Conservation (phyloP, 2,797 vertebrate species). For the Buceros bicornis region DNA sequence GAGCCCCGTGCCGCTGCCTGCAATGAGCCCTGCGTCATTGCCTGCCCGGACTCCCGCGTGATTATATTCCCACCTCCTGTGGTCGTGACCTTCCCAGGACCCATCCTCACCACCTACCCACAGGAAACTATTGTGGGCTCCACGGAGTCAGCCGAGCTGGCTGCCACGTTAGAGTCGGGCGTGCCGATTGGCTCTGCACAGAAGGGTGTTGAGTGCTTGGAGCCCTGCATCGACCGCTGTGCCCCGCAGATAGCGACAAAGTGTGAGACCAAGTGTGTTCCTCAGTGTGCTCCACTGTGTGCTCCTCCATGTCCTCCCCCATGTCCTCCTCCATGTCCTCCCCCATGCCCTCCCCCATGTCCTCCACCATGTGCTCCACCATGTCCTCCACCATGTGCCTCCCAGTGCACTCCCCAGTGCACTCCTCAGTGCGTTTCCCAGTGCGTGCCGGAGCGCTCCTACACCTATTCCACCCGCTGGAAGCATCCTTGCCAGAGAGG, state of each 20-base stretch:
- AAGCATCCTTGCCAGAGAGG: slow-evolving; percentile 63
- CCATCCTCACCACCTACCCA: slow-evolving; percentile 62
- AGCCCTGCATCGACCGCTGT: neutral
- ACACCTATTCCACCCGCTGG: slow-evolving; percentile 66
- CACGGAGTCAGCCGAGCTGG: neutral
- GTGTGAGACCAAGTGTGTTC: neutral
- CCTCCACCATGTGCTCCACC: neutral
- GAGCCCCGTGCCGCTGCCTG: neutral
- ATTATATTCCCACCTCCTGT: slow-evolving; percentile 63
- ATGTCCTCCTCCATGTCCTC: neutral
- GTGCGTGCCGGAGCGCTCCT: slow-evolving; percentile 18
- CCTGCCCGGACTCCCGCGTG: slow-evolving; percentile 40
- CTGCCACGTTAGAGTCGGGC: fast-evolving
- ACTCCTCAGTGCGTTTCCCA: neutral
- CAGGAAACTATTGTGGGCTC: slow-evolving; percentile 63
- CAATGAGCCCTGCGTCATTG: slow-evolving; percentile 29
- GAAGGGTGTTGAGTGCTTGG: neutral
- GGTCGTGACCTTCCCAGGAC: slow-evolving; percentile 44
- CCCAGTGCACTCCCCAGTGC: fast-evolving
- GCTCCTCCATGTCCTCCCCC: neutral
- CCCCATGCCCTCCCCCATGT: neutral
- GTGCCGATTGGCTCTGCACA: neutral
- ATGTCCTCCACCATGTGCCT: fast-evolving
- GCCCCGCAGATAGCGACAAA: fast-evolving
- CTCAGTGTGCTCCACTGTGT: neutral